phyloP scores from a whole-genome alignment of 92 coral and sea anemone genomes.

The Heteractis magnifica region DNA sequence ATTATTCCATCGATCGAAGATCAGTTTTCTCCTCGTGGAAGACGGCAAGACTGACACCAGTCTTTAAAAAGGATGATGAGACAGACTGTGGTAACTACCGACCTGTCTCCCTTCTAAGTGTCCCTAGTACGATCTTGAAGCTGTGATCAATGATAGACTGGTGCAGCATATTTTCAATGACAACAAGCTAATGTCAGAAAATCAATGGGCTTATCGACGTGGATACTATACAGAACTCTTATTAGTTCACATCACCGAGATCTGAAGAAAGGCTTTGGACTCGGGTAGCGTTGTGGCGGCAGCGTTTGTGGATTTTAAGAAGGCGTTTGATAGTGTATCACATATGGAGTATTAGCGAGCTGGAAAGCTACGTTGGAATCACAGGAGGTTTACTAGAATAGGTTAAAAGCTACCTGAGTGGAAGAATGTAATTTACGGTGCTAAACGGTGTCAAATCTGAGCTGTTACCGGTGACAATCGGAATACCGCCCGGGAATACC shows the following conservation, averaged over 20 bases:
- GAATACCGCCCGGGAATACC: not conserved
- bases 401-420: slow-evolving; percentile 41
- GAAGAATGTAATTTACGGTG: slow-evolving; percentile 5
- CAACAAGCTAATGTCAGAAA: too few species aligned
- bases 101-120: slow-evolving; percentile 29
- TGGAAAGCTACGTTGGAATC: slow-evolving; percentile 38
- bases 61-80: slow-evolving; percentile 44
- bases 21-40: slow-evolving; percentile 35
- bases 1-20: slow-evolving; percentile 22
- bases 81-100: slow-evolving; percentile 25
- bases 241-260: slow-evolving; percentile 36
- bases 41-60: slow-evolving; percentile 32
- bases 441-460: not conserved
- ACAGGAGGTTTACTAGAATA: slow-evolving; percentile 10
- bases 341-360: slow-evolving; percentile 31
- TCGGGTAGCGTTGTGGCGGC: slow-evolving; percentile 33
- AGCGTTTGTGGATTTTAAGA: slow-evolving; percentile 35
- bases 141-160: too few species aligned
- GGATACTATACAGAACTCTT: slow-evolving; percentile 47
- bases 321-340: slow-evolving; percentile 46
- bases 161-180: too few species aligned
- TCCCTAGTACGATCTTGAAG: slow-evolving; percentile 50
- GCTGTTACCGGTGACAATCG: not conserved
- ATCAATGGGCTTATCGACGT: slow-evolving; percentile 5
- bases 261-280: slow-evolving; percentile 51